A percentile compares a stretch with the other conserved stretches of the same genome.
Conservation (phyloP, 2,113 vertebrate species). For the Gadus macrocephalus region DNA sequence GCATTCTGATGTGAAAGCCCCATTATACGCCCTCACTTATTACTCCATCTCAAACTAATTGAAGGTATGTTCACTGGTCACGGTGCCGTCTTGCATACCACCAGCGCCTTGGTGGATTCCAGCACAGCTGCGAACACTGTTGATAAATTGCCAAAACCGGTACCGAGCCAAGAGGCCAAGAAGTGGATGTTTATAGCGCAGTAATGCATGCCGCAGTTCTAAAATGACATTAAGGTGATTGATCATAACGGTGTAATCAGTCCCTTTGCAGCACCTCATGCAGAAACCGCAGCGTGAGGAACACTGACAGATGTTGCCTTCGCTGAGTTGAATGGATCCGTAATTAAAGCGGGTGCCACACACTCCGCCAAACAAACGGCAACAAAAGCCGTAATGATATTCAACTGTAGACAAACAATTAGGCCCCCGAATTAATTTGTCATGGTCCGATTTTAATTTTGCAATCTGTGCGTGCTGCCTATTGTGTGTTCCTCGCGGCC, state of each 20-base stretch:
- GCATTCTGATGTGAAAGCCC: too few relatives aligned
- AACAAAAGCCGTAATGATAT: conserved; percentile 34
- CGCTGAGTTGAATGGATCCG: conserved; percentile 24
- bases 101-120: background rate
- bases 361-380: background rate
- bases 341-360: conserved; percentile 29
- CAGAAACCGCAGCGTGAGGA: conserved; percentile 15
- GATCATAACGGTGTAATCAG: background rate
- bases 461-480: conserved; percentile 27
- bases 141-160: conserved; percentile 12
- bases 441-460: conserved; percentile 45
- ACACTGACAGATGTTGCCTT: conserved; percentile 14
- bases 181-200: background rate
- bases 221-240: background rate
- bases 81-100: background rate
- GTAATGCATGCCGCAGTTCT: background rate
- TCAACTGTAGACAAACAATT: conserved; percentile 48
- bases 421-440: conserved; percentile 45
- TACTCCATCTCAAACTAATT: conserved; percentile 11
- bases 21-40: background rate
- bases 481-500: conserved; percentile 38
- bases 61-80: conserved; percentile 1
- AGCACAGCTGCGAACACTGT: background rate
- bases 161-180: background rate
- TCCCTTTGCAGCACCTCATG: background rate